Percentiles rank a stretch among this genome's conserved stretches.
phyloP scores from a whole-genome alignment of 2,113 vertebrate genomes.

The Perccottus glenii region DNA sequence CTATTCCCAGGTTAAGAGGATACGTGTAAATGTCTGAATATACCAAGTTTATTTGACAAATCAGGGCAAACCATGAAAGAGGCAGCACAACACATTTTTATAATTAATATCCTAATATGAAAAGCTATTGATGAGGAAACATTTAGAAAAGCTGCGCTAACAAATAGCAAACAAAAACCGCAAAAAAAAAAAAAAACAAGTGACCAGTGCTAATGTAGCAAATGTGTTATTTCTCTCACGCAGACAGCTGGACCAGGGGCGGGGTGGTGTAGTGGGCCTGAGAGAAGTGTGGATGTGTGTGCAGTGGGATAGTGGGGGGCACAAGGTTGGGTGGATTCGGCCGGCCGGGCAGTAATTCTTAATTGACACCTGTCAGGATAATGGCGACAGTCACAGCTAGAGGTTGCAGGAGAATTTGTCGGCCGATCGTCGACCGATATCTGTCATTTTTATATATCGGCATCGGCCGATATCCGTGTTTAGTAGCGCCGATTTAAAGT shows the following conservation, averaged over 20 bases:
- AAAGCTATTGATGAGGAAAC: background rate
- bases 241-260: constrained; percentile 84
- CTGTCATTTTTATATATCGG: too few species aligned
- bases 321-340: constrained; percentile 42
- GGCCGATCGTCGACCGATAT: too few species aligned
- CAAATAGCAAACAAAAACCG: background rate
- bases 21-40: too few species aligned
- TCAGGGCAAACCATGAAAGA: too few species aligned
- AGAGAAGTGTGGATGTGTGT: constrained; percentile 28
- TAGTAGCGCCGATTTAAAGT: too few species aligned
- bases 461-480: too few species aligned
- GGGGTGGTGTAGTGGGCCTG: constrained; percentile 18
- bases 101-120: too few species aligned
- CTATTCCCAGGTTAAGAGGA: too few species aligned
- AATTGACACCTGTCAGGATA: constrained; percentile 99
- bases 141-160: background rate
- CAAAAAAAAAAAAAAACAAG: background rate
- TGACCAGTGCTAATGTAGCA: constrained; percentile 89
- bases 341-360: constrained; percentile 98
- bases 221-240: constrained; percentile 97
- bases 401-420: constrained; percentile 91
- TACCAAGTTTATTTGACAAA: too few species aligned
- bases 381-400: constrained; percentile 89
- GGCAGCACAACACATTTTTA: too few species aligned
- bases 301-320: constrained; percentile 18